Base-by-base conservation (phyloP, 2,113 vertebrate species). In the Marcusenius ussheri region DNA sequence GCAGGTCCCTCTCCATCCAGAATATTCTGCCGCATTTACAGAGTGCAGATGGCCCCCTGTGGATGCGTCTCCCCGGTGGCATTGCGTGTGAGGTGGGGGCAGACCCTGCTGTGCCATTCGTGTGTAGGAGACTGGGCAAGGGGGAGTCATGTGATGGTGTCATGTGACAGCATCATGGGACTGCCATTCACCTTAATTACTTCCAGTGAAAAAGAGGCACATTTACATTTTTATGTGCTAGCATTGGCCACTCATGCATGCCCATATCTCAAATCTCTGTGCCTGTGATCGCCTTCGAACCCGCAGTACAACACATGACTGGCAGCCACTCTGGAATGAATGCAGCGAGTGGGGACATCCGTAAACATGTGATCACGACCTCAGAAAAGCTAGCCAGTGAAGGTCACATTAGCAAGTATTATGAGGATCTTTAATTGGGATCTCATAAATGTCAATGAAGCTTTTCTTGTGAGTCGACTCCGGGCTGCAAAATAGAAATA, bases 381-480 rank as follows among this genome's bases (percentile, higher is more conserved):
- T 87, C 27, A 1, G 35, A 87, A 53, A 87, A 53, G 35, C 91
- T 95, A 46, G 94, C 92, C 95, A 94, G 93, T 93, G 94, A 97
- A 97, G 95, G 96, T 97, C 96, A 97, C 93, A 96, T 97, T 96
- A 96, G 95, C 95, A 97, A 97, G 94, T 96, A 94, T 95, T 96
- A 96, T 96, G 93, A 94, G 91, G 93, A 53, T 90, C 95, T 95
- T 96, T 95, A 96, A 96, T 96, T 96, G 95, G 93, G 92, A 93
- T 90, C 91, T 95, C 93, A 95, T 93, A 97, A 97, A 97, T 97
- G 95, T 95, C 95, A 96, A 90, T 92, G 93, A 94, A 90, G 80
- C 91, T 91, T 94, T 94, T 88, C 90, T 89, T 93, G 92, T 94
- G 95, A 94, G 94, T 94, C 93, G 19, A 91, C 90, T 95, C 92